Percentiles rank a stretch among this genome's conserved stretches.
These are phyloP conservation scores for Conger conger DNA, from an alignment of 2,113 vertebrate species.

Conservation along the genomic window DNA sequence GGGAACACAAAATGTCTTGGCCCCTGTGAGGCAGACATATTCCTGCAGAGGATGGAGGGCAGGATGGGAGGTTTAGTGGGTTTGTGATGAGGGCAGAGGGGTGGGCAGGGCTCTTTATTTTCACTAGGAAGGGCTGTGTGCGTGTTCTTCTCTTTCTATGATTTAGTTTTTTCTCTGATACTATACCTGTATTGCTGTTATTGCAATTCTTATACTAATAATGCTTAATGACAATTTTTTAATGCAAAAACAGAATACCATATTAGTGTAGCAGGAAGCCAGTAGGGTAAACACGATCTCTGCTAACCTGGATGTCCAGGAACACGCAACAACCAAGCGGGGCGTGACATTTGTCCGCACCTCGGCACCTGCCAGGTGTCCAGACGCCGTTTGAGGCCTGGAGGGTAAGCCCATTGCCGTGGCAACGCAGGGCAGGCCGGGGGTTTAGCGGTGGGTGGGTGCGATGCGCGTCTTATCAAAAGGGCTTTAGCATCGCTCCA, in stretches of 20 bases:
- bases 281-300: neutral
- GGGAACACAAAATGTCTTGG: neutral
- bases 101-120: too few relatives aligned
- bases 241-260: too few relatives aligned
- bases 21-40: neutral
- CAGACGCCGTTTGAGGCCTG: neutral
- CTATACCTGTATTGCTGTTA: too few relatives aligned
- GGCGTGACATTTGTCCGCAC: neutral
- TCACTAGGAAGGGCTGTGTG: too few relatives aligned
- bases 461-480: constrained; percentile 33
- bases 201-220: too few relatives aligned
- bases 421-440: neutral
- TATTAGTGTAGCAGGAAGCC: too few relatives aligned
- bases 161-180: too few relatives aligned
- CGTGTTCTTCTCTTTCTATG: too few relatives aligned
- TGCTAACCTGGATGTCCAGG: neutral
- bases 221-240: too few relatives aligned
- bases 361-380: neutral
- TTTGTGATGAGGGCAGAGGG: too few relatives aligned
- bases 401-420: neutral
- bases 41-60: too few relatives aligned
- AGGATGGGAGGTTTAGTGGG: too few relatives aligned
- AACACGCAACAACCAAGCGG: neutral
- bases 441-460: constrained; percentile 30
- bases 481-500: constrained; percentile 39